These are phyloP conservation scores for Catocala fraxini DNA, from an alignment of 2,888 invertebrate species.

Conservation along the genomic window DNA sequence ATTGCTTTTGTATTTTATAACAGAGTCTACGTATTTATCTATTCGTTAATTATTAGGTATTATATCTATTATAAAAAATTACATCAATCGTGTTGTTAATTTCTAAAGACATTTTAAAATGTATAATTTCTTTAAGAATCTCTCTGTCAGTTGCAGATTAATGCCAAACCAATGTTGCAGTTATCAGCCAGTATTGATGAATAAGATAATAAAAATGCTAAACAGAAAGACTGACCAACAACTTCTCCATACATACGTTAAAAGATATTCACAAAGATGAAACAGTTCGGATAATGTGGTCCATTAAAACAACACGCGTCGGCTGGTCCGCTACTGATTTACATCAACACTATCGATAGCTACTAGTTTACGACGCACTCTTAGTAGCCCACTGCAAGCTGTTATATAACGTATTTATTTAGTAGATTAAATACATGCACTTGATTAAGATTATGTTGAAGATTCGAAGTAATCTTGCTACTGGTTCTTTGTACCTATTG, in stretches of 20 bases:
- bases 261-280: conserved; percentile 34
- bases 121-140: too few relatives aligned
- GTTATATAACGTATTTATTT: conserved; percentile 8
- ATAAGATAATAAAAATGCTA: too few relatives aligned
- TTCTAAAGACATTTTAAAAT: too few relatives aligned
- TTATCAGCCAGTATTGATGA: too few relatives aligned
- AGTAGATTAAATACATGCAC: background rate
- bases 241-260: conserved; percentile 3
- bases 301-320: conserved; percentile 62
- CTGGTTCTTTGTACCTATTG: background rate
- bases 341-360: conserved; percentile 36
- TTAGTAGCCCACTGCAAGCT: conserved; percentile 15
- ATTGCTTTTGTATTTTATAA: too few relatives aligned
- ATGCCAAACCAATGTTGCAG: too few relatives aligned
- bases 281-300: conserved; percentile 57
- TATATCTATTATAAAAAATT: too few relatives aligned
- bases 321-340: conserved; percentile 62
- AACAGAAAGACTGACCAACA: background rate
- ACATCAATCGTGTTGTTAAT: too few relatives aligned
- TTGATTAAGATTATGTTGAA: background rate
- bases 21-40: too few relatives aligned
- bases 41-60: too few relatives aligned
- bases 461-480: background rate
- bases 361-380: conserved; percentile 16
- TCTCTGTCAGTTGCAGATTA: too few relatives aligned